Base-by-base conservation (phyloP, 2,113 vertebrate genomes). In the Chunga burmeisteri region DNA sequence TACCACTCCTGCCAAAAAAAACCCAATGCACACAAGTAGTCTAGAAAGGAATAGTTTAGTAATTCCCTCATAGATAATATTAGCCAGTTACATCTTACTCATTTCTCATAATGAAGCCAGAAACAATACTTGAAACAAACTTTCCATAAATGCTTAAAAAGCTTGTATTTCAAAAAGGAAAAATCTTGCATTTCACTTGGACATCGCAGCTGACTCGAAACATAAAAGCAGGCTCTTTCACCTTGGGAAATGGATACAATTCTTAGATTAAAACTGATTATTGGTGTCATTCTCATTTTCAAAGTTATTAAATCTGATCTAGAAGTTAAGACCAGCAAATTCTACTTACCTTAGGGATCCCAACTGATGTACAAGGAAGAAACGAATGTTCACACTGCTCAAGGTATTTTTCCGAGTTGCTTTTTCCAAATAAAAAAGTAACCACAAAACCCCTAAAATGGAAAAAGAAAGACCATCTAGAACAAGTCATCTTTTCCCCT, bases 341-440 rank as follows among this genome's bases (percentile, higher is more conserved):
- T 77, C 55, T 85, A 30, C 96, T 96, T 98, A 99, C 99, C 99
- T 99, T 99, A 77, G 98, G 93, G 96, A 99, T 98, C 72, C 99
- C 99, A 94, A 99, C 96, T 84, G 98, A 98, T 26, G 98, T 98
- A 86, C 99, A 97, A 77, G 99, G 98, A 97, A 99, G 98, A 98
- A 99, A 99, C 0, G 99, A 99, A 89, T 99, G 99, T 85, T 99
- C 99, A 96, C 99, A 99, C 98, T 98, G 99, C 77, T 99, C 99
- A 93, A 99, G 98, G 94, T 99, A 98, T 91, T 98, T 99, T 98
- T 99, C 99, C 3, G 99, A 99, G 96, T 98, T 99, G 97, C 98
- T 99, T 98, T 99, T 99, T 97, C 99, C 99, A 98, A 99, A 99
- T 77, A 99, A 98, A 92, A 99, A 98, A 94, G 98, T 99, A 96